Evolutionary conservation across 1,140 invertebrate genomes (phyloP).

Genomic region (Drosophila rufa): DNA sequence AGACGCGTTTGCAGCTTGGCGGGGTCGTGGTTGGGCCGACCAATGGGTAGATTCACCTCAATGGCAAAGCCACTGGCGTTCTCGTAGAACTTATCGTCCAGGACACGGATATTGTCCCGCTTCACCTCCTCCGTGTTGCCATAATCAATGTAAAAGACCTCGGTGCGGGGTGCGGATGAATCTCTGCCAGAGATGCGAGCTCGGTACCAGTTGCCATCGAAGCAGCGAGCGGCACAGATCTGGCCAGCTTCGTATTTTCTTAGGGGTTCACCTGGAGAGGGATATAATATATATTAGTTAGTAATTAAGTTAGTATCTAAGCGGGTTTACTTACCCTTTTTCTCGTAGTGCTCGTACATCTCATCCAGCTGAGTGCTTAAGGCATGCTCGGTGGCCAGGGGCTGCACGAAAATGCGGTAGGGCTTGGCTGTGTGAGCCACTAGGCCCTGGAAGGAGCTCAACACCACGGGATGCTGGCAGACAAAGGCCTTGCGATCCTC

Average conservation of each 20-base stretch:
- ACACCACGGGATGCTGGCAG: constrained; percentile 64
- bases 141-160: constrained; percentile 91
- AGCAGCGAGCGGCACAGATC: constrained; percentile 88
- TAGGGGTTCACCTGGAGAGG: constrained; percentile 49
- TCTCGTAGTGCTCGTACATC: constrained; percentile 87
- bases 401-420: constrained; percentile 88
- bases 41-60: constrained; percentile 85
- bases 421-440: constrained; percentile 62
- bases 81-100: constrained; percentile 87
- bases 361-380: constrained; percentile 85
- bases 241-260: constrained; percentile 64
- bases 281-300: too few relatives aligned
- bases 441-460: constrained; percentile 56
- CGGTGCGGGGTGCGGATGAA: constrained; percentile 80
- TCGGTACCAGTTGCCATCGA: constrained; percentile 89
- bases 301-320: too few relatives aligned
- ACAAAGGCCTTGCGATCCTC: constrained; percentile 68
- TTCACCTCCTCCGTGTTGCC: constrained; percentile 89
- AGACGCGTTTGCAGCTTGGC: constrained; percentile 51
- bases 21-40: constrained; percentile 47
- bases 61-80: constrained; percentile 86
- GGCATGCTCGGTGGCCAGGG: constrained; percentile 81
- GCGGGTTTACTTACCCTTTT: constrained; percentile 50
- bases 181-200: constrained; percentile 86
- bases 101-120: constrained; percentile 85